Evolutionary conservation across 1,140 invertebrate species (phyloP).

Genomic region (Eufriesea mexicana): DNA sequence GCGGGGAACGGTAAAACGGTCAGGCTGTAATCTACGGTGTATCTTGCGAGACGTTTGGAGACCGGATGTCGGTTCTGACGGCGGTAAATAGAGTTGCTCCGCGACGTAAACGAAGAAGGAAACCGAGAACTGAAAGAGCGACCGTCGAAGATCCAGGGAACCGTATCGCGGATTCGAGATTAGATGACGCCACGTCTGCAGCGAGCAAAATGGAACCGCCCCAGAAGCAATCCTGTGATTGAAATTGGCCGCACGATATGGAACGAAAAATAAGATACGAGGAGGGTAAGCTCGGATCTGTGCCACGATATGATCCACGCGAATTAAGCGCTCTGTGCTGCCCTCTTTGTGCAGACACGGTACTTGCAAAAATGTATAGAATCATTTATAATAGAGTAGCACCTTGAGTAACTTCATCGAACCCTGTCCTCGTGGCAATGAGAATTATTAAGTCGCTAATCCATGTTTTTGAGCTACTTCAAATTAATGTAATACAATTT

Average conservation of each 20-base stretch:
- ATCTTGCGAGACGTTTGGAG: conserved; percentile 34
- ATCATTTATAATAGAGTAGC: no score
- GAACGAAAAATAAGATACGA: background rate
- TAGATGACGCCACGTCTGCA: conserved; percentile 17
- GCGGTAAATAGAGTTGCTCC: conserved; percentile 28
- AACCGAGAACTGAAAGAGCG: conserved; percentile 24
- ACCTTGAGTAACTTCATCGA: no score
- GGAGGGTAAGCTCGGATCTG: no score
- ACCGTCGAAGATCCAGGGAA: conserved; percentile 11
- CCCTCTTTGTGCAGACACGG: no score
- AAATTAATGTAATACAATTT: no score
- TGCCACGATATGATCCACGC: no score
- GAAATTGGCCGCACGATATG: background rate
- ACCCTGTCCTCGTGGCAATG: no score
- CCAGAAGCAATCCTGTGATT: background rate
- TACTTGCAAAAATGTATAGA: no score
- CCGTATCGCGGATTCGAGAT: conserved; percentile 30
- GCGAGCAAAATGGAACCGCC: background rate
- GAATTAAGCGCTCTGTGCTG: no score
- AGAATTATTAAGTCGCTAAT: no score
- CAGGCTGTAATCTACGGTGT: conserved; percentile 49
- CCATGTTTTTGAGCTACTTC: no score
- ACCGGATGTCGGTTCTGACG: conserved; percentile 22
- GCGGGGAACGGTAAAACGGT: conserved; percentile 23
- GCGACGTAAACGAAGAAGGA: conserved; percentile 10